Conservation (phyloP, 2,888 invertebrate species). For the Caenorhabditis virilis region DNA sequence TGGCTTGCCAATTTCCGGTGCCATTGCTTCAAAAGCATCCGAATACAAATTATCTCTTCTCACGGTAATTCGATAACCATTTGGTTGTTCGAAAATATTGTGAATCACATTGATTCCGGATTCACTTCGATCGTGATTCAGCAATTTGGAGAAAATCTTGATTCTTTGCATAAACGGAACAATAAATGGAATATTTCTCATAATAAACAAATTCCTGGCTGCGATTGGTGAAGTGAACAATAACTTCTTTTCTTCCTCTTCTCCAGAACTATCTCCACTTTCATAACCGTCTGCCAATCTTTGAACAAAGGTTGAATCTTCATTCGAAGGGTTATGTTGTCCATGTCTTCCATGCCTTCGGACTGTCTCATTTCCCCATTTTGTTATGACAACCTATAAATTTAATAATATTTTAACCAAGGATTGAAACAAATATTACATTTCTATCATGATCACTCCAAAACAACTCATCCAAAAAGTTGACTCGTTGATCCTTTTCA, state of each 20-base stretch:
- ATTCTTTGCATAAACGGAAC: conserved; percentile 86
- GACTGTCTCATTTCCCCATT: neutral
- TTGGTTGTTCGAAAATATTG: neutral
- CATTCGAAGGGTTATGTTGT: conserved; percentile 1
- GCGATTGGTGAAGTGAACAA: conserved; percentile 73
- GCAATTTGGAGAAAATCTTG: neutral
- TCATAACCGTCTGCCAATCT: conserved; percentile 17
- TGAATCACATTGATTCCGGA: neutral
- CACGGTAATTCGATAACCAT: conserved; percentile 52
- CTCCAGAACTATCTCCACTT: conserved; percentile 7
- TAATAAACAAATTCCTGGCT: conserved; percentile 83
- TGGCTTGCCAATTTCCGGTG: conserved; percentile 67
- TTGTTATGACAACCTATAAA: conserved; percentile 1
- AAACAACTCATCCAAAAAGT: conserved; percentile 78
- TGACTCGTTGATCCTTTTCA: conserved; percentile 82
- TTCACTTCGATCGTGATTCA: neutral
- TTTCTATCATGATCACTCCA: conserved; percentile 72
- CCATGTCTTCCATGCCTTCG: too few relatives aligned
- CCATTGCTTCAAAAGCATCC: conserved; percentile 92
- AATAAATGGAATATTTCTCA: conserved; percentile 91
- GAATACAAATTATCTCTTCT: conserved; percentile 81
- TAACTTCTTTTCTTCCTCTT: conserved; percentile 8
- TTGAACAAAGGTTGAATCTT: neutral
- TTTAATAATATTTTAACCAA: neutral
- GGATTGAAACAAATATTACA: too few relatives aligned